Evolutionary conservation across 2,113 vertebrate genomes (phyloP), one percentile per base, ranked within the genome.

Genomic region (Fulica atra): DNA sequence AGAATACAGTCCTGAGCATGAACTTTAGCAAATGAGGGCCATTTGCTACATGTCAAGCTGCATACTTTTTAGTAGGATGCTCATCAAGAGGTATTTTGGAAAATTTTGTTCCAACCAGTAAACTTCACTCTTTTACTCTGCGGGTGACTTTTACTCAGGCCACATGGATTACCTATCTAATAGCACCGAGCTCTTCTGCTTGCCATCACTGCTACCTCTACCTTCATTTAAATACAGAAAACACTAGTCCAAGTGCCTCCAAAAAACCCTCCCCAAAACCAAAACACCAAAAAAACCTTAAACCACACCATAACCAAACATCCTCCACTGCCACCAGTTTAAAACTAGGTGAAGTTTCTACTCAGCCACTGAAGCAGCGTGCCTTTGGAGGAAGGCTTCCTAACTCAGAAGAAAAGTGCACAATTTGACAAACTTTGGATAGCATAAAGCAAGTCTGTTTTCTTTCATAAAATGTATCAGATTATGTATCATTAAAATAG

Each of bases 401-500:
- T 84, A 93, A 89, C 29, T 53, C 85, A 83, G 51, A 89, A 53
- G 77, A 95, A 92, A 95, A 70, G 38, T 66, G 89, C 89, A 94
- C 73, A 96, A 92, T 80, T 57, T 95, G 91, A 97, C 88, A 93
- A 86, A 95, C 76, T 95, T 92, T 59, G 66, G 56, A 94, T 69
- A 95, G 81, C 81, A 83, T 59, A 91, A 95, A 77, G 50, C 72
- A 86, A 91, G 94, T 24, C 81, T 71, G 51, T 94, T 84, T 93
- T 94, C 86, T 91, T 88, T 94, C 81, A 86, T 80, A 92, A 95
- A 95, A 92, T 53, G 60, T 81, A 96, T 83, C 87, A 96, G 89
- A 95, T 91, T 92, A 95, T 63, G 87, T 48, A 91, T 86, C 96
- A 95, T 96, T 96, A 96, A 97, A 97, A 89, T 76, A 81, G 88